Evolutionary conservation across 2,888 invertebrate species (phyloP), one percentile per base, ranked within the genome.

Genomic region (Spatulosminthurus flaviceps): DNA sequence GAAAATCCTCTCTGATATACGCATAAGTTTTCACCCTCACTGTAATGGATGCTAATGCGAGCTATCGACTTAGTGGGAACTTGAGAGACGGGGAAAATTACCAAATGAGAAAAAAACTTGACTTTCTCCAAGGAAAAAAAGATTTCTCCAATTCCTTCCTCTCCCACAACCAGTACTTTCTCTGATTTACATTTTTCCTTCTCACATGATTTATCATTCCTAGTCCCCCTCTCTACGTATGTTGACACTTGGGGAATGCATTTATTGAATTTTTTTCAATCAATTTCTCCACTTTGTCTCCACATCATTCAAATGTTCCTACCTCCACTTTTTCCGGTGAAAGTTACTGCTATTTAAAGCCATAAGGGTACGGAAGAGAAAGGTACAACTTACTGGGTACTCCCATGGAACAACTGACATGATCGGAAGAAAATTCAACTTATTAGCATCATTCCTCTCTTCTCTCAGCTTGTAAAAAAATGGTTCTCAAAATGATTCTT

Each of bases 161-260:
- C 28, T 73, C 72, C 51, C 34, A 41, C 70, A 41, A 42, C 28
- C n/a, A 22, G n/a, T 73, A 22, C 19, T 22, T 34, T 29, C 19
- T 61, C 66, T 64, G 75, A 75, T 75, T 75, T 75, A 64, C 60
- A 75, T 75, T 75, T 75, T 61, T 28, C 60, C 61, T 70, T 60
- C 72, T 64, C 71, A 64, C 72, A 78, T 78, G 78, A 78, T 78
- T 78, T 78, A 78, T 78, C 66, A 71, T 73, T 73, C 78, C n/a
- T n/a, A 51, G 70, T 66, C 66, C 72, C 64, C 66, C 66, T 34
- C 73, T 28, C 11, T 72, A 42, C 66, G 42, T 22, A 42, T 78
- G 72, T 64, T 73, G 78, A 67, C 73, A 78, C 78, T 77, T 77
- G 78, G 71, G 60, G 78, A 51, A 71, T 78, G 72, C 28, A 73